Conservation (phyloP, 2,113 vertebrate species). For the Cynocephalus volans region DNA sequence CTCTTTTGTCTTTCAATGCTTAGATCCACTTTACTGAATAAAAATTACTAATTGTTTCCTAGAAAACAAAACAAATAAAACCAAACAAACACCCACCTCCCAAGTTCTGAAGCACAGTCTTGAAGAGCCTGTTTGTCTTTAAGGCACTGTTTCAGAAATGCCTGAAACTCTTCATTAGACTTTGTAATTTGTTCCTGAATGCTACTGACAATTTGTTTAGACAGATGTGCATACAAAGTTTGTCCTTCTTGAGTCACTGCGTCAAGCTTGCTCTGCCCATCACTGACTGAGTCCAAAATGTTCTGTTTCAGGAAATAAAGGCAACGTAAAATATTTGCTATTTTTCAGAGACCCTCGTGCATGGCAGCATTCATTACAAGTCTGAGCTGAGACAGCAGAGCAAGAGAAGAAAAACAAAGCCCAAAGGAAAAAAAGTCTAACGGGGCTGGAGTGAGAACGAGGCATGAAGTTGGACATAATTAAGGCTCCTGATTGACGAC, state of each 20-base stretch:
- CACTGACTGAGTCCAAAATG: slow-evolving; percentile 88
- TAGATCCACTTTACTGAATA: slow-evolving; percentile 19
- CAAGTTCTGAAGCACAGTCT: slow-evolving; percentile 91
- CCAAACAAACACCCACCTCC: slow-evolving; percentile 84
- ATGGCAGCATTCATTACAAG: background rate
- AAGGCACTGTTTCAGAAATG: slow-evolving; percentile 91
- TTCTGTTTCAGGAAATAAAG: slow-evolving; percentile 86
- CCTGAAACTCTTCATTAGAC: slow-evolving; percentile 93
- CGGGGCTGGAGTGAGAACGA: background rate
- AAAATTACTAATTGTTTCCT: slow-evolving; percentile 19
- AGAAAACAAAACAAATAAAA: background rate
- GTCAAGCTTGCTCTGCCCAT: slow-evolving; percentile 92
- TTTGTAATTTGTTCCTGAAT: slow-evolving; percentile 93
- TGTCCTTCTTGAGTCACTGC: slow-evolving; percentile 92
- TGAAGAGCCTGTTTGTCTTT: slow-evolving; percentile 92
- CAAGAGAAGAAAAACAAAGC: background rate
- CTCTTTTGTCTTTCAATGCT: slow-evolving; percentile 68
- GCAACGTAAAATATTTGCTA: background rate
- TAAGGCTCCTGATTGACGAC: background rate
- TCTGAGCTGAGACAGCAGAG: background rate
- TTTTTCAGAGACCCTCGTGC: background rate
- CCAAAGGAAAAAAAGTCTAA: background rate
- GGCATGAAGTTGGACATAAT: background rate
- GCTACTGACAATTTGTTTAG: slow-evolving; percentile 90
- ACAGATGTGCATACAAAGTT: slow-evolving; percentile 91